These are phyloP conservation scores for Sarcophaga bullata DNA, from an alignment of 1,140 invertebrate genomes.

Conservation along the genomic window DNA sequence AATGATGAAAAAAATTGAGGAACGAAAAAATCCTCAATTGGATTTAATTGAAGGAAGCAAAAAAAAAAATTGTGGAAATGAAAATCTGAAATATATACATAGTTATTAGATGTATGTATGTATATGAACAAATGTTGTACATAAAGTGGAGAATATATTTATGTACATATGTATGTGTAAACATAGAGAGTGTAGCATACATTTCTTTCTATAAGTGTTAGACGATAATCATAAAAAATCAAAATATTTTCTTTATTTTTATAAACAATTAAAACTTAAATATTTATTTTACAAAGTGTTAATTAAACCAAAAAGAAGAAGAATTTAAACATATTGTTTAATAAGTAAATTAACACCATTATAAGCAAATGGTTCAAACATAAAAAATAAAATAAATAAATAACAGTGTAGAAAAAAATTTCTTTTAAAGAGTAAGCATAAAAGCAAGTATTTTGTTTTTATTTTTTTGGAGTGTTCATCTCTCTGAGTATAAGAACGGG, in stretches of 20 bases:
- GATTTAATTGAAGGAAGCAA: constrained; percentile 21
- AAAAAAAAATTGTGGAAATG: constrained; percentile 25
- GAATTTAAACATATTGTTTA: neutral
- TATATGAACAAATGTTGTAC: neutral
- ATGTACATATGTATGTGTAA: neutral
- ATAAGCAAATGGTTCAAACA: neutral
- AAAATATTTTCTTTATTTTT: neutral
- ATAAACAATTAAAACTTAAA: neutral
- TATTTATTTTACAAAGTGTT: neutral
- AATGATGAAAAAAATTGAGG: neutral
- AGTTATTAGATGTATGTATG: neutral
- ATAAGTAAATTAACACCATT: neutral
- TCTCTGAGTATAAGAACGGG: neutral
- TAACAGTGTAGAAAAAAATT: neutral
- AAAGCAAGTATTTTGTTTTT: too few species aligned
- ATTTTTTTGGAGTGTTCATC: neutral
- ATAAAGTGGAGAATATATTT: constrained; percentile 11
- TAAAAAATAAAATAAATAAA: neutral
- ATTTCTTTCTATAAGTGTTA: neutral
- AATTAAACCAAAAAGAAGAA: neutral
- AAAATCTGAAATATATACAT: constrained; percentile 18
- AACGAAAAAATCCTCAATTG: constrained; percentile 17
- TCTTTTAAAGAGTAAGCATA: neutral
- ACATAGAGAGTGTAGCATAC: neutral
- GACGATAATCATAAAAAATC: neutral